Percentiles rank a stretch among this genome's conserved stretches.
Evolutionary conservation across 30 jellyfish, hydroid and myxozoan species (phyloP).

Genomic region (Hydractinia echinata): DNA sequence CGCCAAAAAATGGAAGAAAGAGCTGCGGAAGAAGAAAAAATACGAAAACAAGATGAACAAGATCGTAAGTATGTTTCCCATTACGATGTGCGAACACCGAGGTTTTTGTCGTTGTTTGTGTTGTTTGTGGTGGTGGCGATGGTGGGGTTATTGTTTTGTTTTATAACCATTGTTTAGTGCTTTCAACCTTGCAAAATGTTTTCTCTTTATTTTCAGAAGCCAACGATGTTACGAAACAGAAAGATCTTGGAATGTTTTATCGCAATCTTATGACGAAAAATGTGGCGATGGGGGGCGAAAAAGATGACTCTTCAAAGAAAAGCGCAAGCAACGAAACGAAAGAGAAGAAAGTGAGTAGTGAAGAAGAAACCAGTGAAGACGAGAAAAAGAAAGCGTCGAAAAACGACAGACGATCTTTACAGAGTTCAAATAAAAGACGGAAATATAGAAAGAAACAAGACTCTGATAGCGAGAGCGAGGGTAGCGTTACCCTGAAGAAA

Average conservation of each 20-base stretch:
- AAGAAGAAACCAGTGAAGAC: slow-evolving; percentile 1
- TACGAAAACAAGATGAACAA: slow-evolving; percentile 67
- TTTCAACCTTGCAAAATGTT: too few species aligned
- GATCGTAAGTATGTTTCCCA: not conserved
- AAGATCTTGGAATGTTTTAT: slow-evolving; percentile 76
- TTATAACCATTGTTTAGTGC: not conserved
- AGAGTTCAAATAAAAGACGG: slow-evolving; percentile 3
- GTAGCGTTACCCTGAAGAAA: not conserved
- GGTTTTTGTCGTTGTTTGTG: too few species aligned
- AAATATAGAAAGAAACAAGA: slow-evolving; percentile 18
- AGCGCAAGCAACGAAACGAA: slow-evolving; percentile 4
- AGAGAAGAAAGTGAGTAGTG: not conserved
- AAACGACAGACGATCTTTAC: not conserved
- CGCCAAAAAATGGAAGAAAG: slow-evolving; percentile 92
- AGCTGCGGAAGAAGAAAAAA: slow-evolving; percentile 82
- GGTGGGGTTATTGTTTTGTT: not conserved
- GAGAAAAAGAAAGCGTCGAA: not conserved
- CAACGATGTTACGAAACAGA: slow-evolving; percentile 89
- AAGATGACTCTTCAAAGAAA: slow-evolving; percentile 1
- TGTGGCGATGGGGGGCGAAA: slow-evolving; percentile 74
- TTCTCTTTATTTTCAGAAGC: slow-evolving; percentile 41
- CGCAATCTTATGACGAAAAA: slow-evolving; percentile 64
- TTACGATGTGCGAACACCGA: too few species aligned
- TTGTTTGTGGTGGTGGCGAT: not conserved
- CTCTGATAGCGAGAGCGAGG: slow-evolving; percentile 1